Conservation (phyloP, 2,888 invertebrate species). For the Corbicula japonica region DNA sequence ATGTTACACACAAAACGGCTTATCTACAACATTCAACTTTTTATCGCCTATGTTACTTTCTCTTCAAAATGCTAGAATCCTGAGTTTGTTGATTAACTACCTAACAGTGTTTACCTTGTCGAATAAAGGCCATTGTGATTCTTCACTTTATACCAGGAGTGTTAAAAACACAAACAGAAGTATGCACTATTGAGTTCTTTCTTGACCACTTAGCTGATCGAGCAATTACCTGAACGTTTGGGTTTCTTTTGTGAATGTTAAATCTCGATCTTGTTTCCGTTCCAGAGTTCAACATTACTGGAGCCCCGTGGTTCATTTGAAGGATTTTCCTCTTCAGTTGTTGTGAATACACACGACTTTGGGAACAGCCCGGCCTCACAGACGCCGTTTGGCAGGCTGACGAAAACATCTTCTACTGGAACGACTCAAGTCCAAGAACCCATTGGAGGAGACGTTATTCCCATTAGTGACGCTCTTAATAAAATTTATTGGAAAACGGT, state of each 20-base stretch:
- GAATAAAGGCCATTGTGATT: background rate
- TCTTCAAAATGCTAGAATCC: too few species aligned
- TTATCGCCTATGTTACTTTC: too few species aligned
- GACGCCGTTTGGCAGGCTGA: background rate
- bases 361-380: background rate
- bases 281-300: background rate
- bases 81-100: too few species aligned
- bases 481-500: constrained; percentile 16
- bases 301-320: background rate
- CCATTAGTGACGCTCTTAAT: constrained; percentile 19
- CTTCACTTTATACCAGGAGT: background rate
- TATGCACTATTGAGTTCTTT: too few species aligned
- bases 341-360: constrained; percentile 7
- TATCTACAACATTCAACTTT: too few species aligned
- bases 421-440: constrained; percentile 8
- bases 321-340: constrained; percentile 4
- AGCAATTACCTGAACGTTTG: too few species aligned
- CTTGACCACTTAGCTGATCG: too few species aligned
- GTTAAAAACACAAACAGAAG: too few species aligned
- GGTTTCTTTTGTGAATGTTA: too few species aligned
- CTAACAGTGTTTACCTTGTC: background rate
- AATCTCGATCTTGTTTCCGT: background rate
- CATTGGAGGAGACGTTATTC: constrained; percentile 15
- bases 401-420: background rate
- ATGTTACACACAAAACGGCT: too few species aligned